These are phyloP conservation scores for Zoanthus sansibaricus DNA, from an alignment of 92 coral and sea anemone species.

Conservation along the genomic window DNA sequence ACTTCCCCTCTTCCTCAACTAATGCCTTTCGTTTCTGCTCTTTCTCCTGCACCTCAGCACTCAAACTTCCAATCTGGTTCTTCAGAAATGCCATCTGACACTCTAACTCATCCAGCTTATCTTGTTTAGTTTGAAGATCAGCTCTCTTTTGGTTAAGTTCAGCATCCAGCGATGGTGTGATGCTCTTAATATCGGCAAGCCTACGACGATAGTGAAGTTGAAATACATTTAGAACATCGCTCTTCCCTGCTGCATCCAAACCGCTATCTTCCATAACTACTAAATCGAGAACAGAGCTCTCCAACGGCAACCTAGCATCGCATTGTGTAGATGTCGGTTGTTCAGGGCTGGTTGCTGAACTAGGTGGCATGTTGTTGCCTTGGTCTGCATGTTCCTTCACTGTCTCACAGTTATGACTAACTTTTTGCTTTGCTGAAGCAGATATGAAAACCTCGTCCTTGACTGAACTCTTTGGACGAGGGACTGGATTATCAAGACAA, in stretches of 20 bases:
- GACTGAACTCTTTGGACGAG: not conserved
- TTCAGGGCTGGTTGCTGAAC: constrained; percentile 23
- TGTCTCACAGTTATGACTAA: not conserved
- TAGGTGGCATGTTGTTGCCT: not conserved
- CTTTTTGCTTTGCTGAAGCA: not conserved
- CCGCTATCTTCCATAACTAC: constrained; percentile 40
- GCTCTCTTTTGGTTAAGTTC: constrained; percentile 36
- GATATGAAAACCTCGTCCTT: constrained; percentile 20
- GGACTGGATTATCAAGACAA: not conserved
- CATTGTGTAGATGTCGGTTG: constrained; percentile 44
- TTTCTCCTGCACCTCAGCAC: constrained; percentile 29
- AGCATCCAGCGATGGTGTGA: constrained; percentile 20
- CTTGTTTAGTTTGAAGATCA: constrained; percentile 34
- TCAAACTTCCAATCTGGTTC: constrained; percentile 43
- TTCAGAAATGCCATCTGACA: constrained; percentile 46
- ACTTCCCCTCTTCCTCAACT: constrained; percentile 28
- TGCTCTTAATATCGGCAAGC: constrained; percentile 33
- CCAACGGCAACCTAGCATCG: constrained; percentile 16
- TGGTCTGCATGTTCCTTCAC: not conserved
- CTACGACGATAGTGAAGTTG: constrained; percentile 42
- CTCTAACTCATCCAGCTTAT: constrained; percentile 42
- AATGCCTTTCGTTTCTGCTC: constrained; percentile 22
- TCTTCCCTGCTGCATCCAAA: constrained; percentile 35
- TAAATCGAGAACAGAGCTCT: constrained; percentile 30
- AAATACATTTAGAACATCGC: constrained; percentile 40